A percentile compares a stretch with the other conserved stretches of the same genome.
phyloP scores from a whole-genome alignment of 2,797 vertebrate genomes.

The Leuciscus waleckii region DNA sequence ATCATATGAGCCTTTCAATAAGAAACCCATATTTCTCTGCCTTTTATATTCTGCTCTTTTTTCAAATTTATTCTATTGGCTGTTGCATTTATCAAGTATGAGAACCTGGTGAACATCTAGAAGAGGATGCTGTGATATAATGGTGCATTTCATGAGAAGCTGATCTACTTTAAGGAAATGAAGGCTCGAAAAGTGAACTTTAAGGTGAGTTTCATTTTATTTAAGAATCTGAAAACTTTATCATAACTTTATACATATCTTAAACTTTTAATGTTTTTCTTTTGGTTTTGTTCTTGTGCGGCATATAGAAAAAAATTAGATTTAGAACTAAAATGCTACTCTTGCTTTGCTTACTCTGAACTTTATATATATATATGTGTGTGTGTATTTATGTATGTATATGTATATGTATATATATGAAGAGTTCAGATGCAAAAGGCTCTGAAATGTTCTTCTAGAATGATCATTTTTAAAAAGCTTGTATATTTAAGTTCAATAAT shows the following conservation, averaged over 20 bases:
- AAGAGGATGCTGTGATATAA: not conserved
- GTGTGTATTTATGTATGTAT: too few relatives aligned
- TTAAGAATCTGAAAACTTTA: not conserved
- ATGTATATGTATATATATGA: too few relatives aligned
- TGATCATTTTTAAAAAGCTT: too few relatives aligned
- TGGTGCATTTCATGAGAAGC: not conserved
- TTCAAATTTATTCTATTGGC: too few relatives aligned
- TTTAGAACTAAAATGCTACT: not conserved
- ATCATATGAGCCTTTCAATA: not conserved
- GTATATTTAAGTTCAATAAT: too few relatives aligned
- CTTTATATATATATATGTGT: not conserved
- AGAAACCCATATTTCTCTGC: not conserved
- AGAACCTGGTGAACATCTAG: not conserved
- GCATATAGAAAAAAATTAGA: not conserved
- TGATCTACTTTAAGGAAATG: constrained; percentile 10
- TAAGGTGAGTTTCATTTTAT: not conserved
- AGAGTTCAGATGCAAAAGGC: too few relatives aligned
- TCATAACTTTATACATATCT: not conserved
- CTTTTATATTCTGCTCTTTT: too few relatives aligned
- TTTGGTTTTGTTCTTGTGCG: not conserved
- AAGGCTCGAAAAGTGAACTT: not conserved
- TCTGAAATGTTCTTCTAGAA: too few relatives aligned
- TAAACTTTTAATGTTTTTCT: not conserved
- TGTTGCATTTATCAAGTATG: not conserved
- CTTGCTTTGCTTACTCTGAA: not conserved